Base-by-base conservation (phyloP, 2,113 vertebrate genomes). In the Ciconia maguari region DNA sequence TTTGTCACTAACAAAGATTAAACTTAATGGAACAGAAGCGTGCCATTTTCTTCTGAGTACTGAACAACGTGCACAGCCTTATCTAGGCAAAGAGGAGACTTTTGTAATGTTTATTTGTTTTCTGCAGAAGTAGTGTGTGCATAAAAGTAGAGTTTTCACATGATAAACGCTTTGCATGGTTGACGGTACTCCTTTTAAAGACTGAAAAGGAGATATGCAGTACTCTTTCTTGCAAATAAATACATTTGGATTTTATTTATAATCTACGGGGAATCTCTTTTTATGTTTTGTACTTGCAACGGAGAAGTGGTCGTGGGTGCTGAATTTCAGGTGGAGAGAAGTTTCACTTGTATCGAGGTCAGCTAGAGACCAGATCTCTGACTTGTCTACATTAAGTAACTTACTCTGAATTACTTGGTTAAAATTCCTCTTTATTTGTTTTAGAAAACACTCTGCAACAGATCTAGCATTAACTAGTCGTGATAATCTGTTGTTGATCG, bases 331-430 rank as follows among this genome's bases (percentile, higher is more conserved):
- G 41, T 80, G 68, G 83, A 48, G 38, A 42, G 30, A 96, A 97
- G 93, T 97, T 96, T 97, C n/a, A 90, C 77, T 97, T 93, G 74
- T 93, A 85, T 84, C 71, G 66, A 95, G 83, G 90, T 91, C 80
- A 90, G 36, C 66, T 70, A 36, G 60, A 79, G 83, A 95, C 51
- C 51, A 70, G 87, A 58, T 41, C 11, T 92, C 57, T 77, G 71
- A 72, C 57, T 96, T 64, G 57, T 25, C 51, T 89, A 16, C 60
- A 14, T 94, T 48, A 62, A 89, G 60, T 78, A 83, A 89, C 27
- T 46, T 87, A 46, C 17, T 75, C 30, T 70, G 46, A 90, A 91
- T 87, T 74, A 62, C 15, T 58, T 85, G 29, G 57, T 83, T 77
- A 38, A 79, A 89, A 93, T 60, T 75, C 8, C 18, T 55, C 2